Evolutionary conservation across 2,888 invertebrate genomes (phyloP), one percentile per base, ranked within the genome.

Genomic region (Xestia sexstrigata): DNA sequence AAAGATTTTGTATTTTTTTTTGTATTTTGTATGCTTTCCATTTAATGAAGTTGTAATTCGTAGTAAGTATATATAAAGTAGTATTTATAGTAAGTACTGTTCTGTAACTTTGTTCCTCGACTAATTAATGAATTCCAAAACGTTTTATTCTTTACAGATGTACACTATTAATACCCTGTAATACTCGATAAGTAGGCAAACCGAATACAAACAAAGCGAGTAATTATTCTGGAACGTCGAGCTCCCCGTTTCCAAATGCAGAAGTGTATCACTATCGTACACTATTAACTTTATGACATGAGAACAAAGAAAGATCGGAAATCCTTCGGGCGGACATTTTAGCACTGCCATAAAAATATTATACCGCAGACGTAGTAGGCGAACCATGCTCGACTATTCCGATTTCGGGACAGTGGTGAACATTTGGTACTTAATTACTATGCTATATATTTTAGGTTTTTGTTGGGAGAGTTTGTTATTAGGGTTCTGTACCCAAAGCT

Each of bases 301-400:
- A 74, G 82, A 86, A 89, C 88, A 88, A 89, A 87, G 84, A 66
- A 60, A 47, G 70, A 71, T 87, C 81, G 78, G 77, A 81, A 82
- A 86, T 85, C 76, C 73, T 83, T 65, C 78, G 78, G 77, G 55
- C 78, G 55, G 39, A 60, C 70, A 81, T 91, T 91, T 91, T 91
- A 91, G 90, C 91, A 84, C 83, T n/a, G 35, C 79, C 87, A 91
- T 91, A 91, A 90, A 91, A 88, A 88, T 90, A 90, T 89, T 83
- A 89, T 78, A 70, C 78, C 47, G 47, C 78, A 20, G 20, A 55
- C 55, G 70, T 30, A 75, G 63, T 79, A 81, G 76, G 79, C 2
- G 23, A 8, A 73, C 87, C 85, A 83, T 73, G 55, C 23, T 72
- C 47, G 30, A 60, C 26, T 39, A 9, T 42, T 30, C n/a, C 1